Percentiles rank a stretch among this genome's conserved stretches.
These are phyloP conservation scores for Okapia johnstoni DNA, from an alignment of 2,113 vertebrate species.

Conservation along the genomic window DNA sequence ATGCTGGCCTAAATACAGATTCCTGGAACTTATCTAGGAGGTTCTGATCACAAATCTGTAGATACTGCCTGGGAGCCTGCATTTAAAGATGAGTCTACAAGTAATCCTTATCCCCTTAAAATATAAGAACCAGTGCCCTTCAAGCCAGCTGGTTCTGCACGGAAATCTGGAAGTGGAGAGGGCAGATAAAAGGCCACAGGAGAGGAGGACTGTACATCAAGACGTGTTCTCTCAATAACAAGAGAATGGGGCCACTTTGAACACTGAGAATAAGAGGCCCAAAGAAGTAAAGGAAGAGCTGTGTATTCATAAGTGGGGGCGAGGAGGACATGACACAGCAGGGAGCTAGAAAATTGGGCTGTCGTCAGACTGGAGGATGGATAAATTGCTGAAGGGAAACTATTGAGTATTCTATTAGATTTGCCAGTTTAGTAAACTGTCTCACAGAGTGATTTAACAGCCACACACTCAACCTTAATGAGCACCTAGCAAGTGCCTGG, in stretches of 20 bases:
- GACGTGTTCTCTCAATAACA: background rate
- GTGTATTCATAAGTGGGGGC: fast-evolving
- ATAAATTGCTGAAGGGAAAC: background rate
- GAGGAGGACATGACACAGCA: fast-evolving
- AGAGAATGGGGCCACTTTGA: background rate
- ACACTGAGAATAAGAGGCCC: background rate
- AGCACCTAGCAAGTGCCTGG: background rate
- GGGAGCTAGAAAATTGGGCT: background rate
- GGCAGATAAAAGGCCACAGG: background rate
- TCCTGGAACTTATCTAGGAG: background rate
- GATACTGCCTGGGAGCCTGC: background rate
- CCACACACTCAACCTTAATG: background rate
- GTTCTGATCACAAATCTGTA: background rate
- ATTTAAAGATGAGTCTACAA: background rate
- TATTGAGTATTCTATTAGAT: background rate
- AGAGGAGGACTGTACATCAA: background rate
- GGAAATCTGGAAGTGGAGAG: background rate
- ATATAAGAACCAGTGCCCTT: background rate
- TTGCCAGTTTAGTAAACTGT: background rate
- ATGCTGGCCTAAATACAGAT: background rate
- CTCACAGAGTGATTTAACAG: background rate
- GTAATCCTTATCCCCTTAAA: background rate
- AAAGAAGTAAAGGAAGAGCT: background rate
- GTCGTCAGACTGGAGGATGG: background rate
- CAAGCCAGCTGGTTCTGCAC: background rate